Evolutionary conservation across 2,888 invertebrate genomes (phyloP), one percentile per base, ranked within the genome.

Genomic region (Ypsolopha scabrella): DNA sequence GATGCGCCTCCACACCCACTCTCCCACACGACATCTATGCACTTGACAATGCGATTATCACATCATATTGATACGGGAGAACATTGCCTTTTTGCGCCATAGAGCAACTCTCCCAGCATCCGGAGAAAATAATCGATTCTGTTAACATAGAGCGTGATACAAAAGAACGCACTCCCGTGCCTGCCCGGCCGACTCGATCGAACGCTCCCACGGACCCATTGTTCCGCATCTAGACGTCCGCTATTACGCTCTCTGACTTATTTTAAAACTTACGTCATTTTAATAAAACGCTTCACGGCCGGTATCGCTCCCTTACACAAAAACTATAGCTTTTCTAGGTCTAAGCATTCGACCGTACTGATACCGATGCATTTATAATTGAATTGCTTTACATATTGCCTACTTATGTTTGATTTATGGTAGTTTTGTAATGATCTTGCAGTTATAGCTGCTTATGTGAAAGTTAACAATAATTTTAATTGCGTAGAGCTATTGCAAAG

Each of bases 161-260:
- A 6, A 33, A 8, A 8, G 36, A 45, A n/a, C 34, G 34, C 34
- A 46, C 35, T 43, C 43, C 8, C 43, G 43, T 24, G 60, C 24
- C 24, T 24, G 4, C 24, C 54, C 52, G 57, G 58, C 53, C 41
- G 55, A 53, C 55, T 53, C 37, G 46, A 14, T 14, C 48, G 13
- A 48, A 41, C 48, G 7, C 44, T 52, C 48, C 33, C 52, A 52
- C 45, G 51, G 34, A 9, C 7, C 52, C 41, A 50, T 52, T 52
- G 52, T 52, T 52, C 45, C 49, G 14, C 14, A 13, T 47, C 36
- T 14, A 34, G 14, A 11, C 47, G 36, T 11, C 36, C 36, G 36
- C 37, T 36, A 14, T 36, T 37, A 38, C 14, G 37, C 37, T 38
- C 14, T 13, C 48, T 46, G 35, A 46, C 37, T 48, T 38, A 48